Evolutionary conservation across 2,888 invertebrate species (phyloP), one percentile per base, ranked within the genome.

Genomic region (Cordilura impudica): DNA sequence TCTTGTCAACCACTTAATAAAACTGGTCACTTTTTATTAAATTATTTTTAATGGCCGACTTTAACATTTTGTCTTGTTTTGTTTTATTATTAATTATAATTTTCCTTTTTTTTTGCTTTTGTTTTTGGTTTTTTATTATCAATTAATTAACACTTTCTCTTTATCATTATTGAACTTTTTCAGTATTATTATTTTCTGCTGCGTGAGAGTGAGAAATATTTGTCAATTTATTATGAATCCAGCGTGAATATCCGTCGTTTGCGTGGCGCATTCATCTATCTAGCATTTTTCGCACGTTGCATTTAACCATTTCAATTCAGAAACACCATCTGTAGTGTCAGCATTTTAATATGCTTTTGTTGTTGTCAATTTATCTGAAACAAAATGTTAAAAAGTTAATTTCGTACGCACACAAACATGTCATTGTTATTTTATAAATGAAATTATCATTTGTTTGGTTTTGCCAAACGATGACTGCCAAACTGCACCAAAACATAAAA

Each of bases 101-200:
- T 39, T n/a, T n/a, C n/a, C n/a, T n/a, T n/a, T 7, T 56, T 49
- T 5, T 49, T 58, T 12, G 6, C 4, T 23, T n/a, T 19, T 1
- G 14, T 70, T 47, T 47, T n/a, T 35, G 19, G 16, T 39, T 63
- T 65, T 29, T 39, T 45, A 45, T 65, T 76, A 70, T 53, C 54
- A 69, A 66, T 70, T 73, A 66, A 63, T 81, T 77, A 81, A 78
- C 39, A 73, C 66, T 63, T 63, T 71, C 66, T 29, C 10, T 63
- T 53, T 12, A 26, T 26, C 16, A 49, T 73, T 49, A 45, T 51
- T 58, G 12, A 7, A 51, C 3, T 49, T 8, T 21, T 14, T 19
- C 49, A 47, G 23, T 14, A 12, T 63, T 16, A 16, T 51, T 60
- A 70, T 56, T 8, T 29, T 58, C 39, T 51, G 14, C 51, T 51